Evolutionary conservation across 1,140 invertebrate species (phyloP), one percentile per base, ranked within the genome.

Genomic region (Bombus haemorrhoidalis): DNA sequence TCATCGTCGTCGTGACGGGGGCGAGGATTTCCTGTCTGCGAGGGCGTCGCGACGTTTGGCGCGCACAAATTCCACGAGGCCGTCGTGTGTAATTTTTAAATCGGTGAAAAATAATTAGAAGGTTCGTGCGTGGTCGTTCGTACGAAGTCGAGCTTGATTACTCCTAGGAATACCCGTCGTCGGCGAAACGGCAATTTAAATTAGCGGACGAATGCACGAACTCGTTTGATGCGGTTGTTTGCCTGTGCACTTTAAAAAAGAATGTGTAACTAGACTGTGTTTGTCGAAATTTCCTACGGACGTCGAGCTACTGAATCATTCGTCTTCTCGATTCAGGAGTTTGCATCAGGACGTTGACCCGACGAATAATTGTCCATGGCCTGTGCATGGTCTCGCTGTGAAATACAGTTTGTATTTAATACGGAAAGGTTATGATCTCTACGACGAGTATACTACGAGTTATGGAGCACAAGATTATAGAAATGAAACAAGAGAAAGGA

Each of bases 121-220:
- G 75, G 62, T 41, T 37, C 37, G 57, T 28, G 80, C 15, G 74
- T 76, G 62, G 84, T 47, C 47, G 47, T 53, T 53, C 0, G 47
- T 53, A 53, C 47, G 5, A 8, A 22, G 47, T 22, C 18, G 6
- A 18, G 18, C 59, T 86, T 84, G 87, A 89, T 89, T 84, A 87
- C 85, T 86, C 76, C 62, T 83, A 89, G 87, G 84, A 86, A 89
- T 83, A 89, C 84, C 68, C 75, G 87, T n/a, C 32, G 71, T 59
- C 62, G 77, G 68, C 68, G 88, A 89, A 89, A 89, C 87, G 87
- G 88, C 88, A 89, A 89, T 89, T 89, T 89, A 89, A 89, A 89
- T 89, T 86, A 89, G 87, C 73, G 66, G 73, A 86, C 68, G 79
- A 53, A 57, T 68, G 71, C 72, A 78, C 68, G 43, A 41, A 25